These are phyloP conservation scores for Megathymus violae DNA, from an alignment of 1,140 invertebrate genomes.

Conservation along the genomic window DNA sequence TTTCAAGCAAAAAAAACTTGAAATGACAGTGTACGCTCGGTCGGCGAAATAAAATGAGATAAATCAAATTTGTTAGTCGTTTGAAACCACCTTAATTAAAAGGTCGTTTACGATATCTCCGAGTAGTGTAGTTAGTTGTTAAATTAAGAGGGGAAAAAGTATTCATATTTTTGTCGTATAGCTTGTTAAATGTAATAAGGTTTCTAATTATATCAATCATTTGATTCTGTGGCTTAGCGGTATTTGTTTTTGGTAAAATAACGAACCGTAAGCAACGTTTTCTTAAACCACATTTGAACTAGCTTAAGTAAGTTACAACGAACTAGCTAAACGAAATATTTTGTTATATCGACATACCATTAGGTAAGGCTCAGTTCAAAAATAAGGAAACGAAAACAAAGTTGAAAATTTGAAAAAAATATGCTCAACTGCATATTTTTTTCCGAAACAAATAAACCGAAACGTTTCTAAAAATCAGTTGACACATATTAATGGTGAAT, in stretches of 20 bases:
- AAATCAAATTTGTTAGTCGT: slow-evolving; percentile 31
- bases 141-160: slow-evolving; percentile 1
- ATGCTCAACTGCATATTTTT: too few relatives aligned
- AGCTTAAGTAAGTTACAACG: too few relatives aligned
- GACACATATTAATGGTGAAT: too few relatives aligned
- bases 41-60: slow-evolving; percentile 20
- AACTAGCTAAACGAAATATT: too few relatives aligned
- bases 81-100: slow-evolving; percentile 33
- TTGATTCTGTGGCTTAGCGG: background rate
- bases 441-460: too few relatives aligned
- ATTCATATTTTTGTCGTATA: background rate
- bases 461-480: too few relatives aligned
- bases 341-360: too few relatives aligned
- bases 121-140: slow-evolving; percentile 5
- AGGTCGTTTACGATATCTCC: slow-evolving; percentile 22
- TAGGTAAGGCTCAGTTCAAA: too few relatives aligned
- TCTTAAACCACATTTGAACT: too few relatives aligned
- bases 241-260: background rate
- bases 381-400: too few relatives aligned
- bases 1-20: slow-evolving; percentile 27
- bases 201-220: background rate
- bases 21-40: slow-evolving; percentile 23
- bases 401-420: too few relatives aligned
- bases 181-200: background rate
- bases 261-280: too few relatives aligned